Evolutionary conservation across 2,113 vertebrate species (phyloP).

Genomic region (Grammomys dolichurus): DNA sequence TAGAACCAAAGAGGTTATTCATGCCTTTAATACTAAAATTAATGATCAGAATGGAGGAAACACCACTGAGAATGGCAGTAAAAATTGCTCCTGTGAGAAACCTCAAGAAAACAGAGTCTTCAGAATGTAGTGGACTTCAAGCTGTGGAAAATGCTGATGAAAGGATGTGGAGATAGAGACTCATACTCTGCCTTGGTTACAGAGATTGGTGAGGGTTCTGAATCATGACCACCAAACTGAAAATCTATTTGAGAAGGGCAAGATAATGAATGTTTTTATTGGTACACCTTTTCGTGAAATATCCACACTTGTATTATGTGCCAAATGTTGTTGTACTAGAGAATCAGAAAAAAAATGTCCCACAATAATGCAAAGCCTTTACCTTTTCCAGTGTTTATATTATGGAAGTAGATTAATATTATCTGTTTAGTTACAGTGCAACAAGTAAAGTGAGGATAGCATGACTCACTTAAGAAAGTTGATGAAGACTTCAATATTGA

Average conservation of each 20-base stretch:
- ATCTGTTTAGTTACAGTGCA: neutral
- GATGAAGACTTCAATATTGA: neutral
- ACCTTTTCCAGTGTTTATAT: neutral
- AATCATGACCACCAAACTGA: neutral
- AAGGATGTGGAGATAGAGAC: neutral
- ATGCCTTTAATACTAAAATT: constrained; percentile 22
- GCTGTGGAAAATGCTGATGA: neutral
- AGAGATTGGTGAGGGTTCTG: neutral
- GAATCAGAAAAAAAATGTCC: neutral
- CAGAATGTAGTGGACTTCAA: neutral
- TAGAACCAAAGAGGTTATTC: neutral
- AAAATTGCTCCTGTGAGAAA: neutral
- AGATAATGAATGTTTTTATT: constrained; percentile 15
- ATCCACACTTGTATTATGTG: neutral
- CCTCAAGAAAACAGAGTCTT: neutral
- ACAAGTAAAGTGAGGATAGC: neutral
- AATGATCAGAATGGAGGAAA: neutral
- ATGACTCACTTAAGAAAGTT: neutral
- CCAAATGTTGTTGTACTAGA: neutral
- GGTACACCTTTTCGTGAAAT: constrained; percentile 29
- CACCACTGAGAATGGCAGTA: neutral
- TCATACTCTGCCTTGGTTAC: neutral
- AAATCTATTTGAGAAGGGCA: neutral
- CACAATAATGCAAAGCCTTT: neutral
- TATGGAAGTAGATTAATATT: neutral